These are phyloP conservation scores for Dascyllus trimaculatus DNA, from an alignment of 2,113 vertebrate species.

Conservation along the genomic window DNA sequence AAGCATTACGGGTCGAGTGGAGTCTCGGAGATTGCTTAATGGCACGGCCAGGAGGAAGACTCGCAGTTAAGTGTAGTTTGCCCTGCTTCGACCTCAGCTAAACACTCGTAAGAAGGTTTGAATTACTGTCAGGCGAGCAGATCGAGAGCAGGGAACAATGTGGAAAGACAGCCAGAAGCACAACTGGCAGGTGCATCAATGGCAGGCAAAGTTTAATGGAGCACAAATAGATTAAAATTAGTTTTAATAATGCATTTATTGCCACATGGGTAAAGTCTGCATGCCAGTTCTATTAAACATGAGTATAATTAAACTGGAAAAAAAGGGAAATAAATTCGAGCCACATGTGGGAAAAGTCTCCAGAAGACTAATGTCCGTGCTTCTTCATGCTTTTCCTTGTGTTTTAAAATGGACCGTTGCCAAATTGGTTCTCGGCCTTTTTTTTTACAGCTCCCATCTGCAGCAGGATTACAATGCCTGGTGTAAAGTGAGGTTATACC, in stretches of 20 bases:
- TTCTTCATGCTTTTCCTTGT: background rate
- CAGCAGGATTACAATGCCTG: conserved; percentile 3
- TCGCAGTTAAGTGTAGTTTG: background rate
- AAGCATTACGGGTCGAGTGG: conserved; percentile 18
- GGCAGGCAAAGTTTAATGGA: background rate
- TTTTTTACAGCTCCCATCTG: conserved; percentile 22
- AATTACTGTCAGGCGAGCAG: background rate
- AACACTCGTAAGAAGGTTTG: background rate
- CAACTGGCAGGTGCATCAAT: background rate
- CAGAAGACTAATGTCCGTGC: background rate
- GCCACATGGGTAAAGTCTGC: background rate
- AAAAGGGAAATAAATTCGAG: background rate
- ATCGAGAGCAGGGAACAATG: background rate
- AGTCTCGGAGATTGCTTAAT: background rate
- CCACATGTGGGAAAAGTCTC: background rate
- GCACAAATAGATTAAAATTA: background rate
- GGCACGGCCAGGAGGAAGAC: background rate
- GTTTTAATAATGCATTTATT: background rate
- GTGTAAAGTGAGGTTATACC: background rate
- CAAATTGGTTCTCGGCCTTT: conserved; percentile 12
- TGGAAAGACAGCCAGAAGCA: background rate
- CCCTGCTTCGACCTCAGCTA: background rate
- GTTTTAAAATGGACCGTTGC: background rate
- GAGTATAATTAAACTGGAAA: background rate
- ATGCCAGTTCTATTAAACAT: background rate